Conservation (phyloP, 2,797 vertebrate species). For the Gallinago nigripennis region DNA sequence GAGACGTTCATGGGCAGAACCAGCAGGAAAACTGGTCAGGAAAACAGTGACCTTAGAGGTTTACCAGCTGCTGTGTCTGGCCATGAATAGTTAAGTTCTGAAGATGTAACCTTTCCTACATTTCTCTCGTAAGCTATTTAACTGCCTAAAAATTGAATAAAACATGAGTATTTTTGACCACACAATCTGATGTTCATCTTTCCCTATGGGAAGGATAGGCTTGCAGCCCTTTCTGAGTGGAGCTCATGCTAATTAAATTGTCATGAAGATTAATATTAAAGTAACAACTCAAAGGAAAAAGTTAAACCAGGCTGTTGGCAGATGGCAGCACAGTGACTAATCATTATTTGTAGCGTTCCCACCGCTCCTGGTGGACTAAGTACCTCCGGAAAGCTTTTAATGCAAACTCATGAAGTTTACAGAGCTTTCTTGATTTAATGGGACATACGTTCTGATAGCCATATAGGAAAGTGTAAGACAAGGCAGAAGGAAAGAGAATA, state of each 20-base stretch:
- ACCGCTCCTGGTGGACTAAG: neutral
- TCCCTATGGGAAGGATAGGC: neutral
- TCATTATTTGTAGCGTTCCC: neutral
- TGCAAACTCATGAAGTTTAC: neutral
- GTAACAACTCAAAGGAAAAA: neutral
- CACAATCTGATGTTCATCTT: neutral
- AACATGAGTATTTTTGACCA: neutral
- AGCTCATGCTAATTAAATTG: neutral
- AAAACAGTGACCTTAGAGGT: neutral
- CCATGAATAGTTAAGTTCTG: neutral
- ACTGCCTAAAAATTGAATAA: neutral
- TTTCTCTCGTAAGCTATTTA: neutral
- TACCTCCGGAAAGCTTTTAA: neutral
- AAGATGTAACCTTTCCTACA: neutral
- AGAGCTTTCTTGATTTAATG: neutral
- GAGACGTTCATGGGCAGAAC: neutral
- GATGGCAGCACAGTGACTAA: neutral
- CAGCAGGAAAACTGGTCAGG: neutral
- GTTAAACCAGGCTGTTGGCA: neutral
- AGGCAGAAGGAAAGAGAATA: neutral
- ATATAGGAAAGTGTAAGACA: neutral
- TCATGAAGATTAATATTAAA: neutral
- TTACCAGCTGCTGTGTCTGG: neutral
- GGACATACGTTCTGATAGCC: neutral
- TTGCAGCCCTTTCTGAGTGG: neutral